Evolutionary conservation across 2,888 invertebrate species (phyloP).

Genomic region (Acrobasis suavella): DNA sequence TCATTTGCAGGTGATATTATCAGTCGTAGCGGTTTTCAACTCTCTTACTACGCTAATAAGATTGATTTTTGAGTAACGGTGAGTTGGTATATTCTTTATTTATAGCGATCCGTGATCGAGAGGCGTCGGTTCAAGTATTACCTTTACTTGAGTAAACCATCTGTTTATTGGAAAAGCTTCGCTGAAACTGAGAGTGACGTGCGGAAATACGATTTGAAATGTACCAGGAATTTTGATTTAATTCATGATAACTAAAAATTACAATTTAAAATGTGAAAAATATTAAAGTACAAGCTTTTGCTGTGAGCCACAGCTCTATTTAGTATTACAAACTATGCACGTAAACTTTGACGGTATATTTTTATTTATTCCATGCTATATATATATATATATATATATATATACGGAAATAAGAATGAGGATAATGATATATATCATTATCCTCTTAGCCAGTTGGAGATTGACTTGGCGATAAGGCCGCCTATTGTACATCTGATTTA

Average conservation of each 20-base stretch:
- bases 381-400: too few species aligned
- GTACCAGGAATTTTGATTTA: not conserved
- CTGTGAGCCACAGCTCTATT: too few species aligned
- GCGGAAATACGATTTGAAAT: slow-evolving; percentile 9
- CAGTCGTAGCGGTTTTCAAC: slow-evolving; percentile 10
- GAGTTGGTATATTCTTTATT: slow-evolving; percentile 24
- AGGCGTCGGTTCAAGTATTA: slow-evolving; percentile 27
- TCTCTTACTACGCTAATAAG: not conserved
- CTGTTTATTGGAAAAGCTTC: slow-evolving; percentile 20
- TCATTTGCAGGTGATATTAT: slow-evolving; percentile 28
- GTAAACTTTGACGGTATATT: too few species aligned
- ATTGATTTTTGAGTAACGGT: slow-evolving; percentile 14
- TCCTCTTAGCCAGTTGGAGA: too few species aligned
- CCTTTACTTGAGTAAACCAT: slow-evolving; percentile 27
- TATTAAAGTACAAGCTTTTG: too few species aligned
- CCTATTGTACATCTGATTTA: too few species aligned
- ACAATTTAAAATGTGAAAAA: too few species aligned
- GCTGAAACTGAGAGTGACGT: slow-evolving; percentile 19
- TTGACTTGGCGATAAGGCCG: too few species aligned
- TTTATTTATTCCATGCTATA: too few species aligned
- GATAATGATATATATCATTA: too few species aligned
- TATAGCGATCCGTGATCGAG: slow-evolving; percentile 27
- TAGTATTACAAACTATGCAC: too few species aligned
- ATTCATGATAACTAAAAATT: not conserved
- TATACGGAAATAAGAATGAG: too few species aligned